Base-by-base conservation (phyloP, 2,797 vertebrate species). In the Nothura maculosa region DNA sequence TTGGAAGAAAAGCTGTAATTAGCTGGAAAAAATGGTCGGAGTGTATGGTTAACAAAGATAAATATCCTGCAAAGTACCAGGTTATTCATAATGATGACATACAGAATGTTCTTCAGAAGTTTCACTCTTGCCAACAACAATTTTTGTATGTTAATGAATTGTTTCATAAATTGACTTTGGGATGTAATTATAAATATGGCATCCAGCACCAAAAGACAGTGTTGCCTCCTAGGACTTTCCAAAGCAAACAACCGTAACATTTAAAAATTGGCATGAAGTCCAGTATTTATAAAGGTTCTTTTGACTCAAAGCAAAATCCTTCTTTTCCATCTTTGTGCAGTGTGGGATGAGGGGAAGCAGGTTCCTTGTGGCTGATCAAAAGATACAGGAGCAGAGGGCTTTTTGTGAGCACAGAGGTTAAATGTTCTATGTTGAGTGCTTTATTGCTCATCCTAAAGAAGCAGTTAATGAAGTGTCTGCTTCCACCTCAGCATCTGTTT, bases 101-200 rank as follows among this genome's bases (percentile, higher is more conserved):
- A 12, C 40, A 70, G 55, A 89, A 27, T 70, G 12, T 10, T 3
- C 10, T 85, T 80, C 48, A 61, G 15, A 81, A 34, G 7, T n/a
- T 55, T 86, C 78, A 27, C 27, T 69, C 27, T 61, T 83, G 66
- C 16, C 10, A 73, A 43, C 4, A 74, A 27, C 22, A 40, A 40
- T 40, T 90, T 81, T 69, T 61, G n/a, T 78, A 73, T 67, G 11
- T 48, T 94, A 84, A 87, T 32, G 74, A 76, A 86, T 82, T 27
- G 28, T 52, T 90, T 63, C 67, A 68, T 64, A 75, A 90, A 88
- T 89, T 7, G 8, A 55, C 30, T 66, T 18, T 60, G 85, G 93
- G 69, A 85, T 96, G 47, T 93, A 89, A 92, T 97, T 96, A 66
- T 88, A 90, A 89, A 58, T 69, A 48, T 1, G 3, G 28, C 91